Evolutionary conservation across 2,797 vertebrate genomes (phyloP), one percentile per base, ranked within the genome.

Genomic region (Telmatherina bonti): DNA sequence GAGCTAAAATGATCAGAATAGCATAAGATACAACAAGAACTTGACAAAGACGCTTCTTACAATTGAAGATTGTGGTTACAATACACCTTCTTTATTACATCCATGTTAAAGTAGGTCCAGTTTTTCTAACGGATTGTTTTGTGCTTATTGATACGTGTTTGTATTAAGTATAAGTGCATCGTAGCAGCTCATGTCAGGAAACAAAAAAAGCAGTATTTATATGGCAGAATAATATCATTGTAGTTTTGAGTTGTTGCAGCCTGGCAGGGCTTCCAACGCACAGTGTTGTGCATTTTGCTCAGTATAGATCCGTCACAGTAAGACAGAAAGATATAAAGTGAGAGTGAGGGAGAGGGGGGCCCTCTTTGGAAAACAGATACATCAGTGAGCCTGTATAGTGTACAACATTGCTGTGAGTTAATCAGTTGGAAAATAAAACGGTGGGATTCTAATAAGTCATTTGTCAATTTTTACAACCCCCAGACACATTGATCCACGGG

Each of bases 361-460:
- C 70, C 72, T 88, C 87, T 88, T 85, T 86, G 90, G 85, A 92
- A 91, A 93, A 92, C 90, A 93, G 91, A 93, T 93, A 93, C 91
- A 89, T 92, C 91, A 92, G 88, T 91, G 88, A 85, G 87, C 88
- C 88, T 89, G 90, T 88, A 90, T 89, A 88, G 91, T 90, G 89
- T 90, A 89, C 91, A 86, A 89, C 93, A 92, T 93, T 90, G 87
- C 92, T 92, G 91, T 87, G 92, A 93, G 93, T 94, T 94, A 94
- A 94, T 94, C 93, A 94, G 93, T 91, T 93, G 91, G 92, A 94
- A 93, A 92, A 93, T 93, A 94, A 94, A 94, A 94, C 87, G 89
- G 88, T 93, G 93, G 92, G 90, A 93, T 94, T 93, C 92, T 93
- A 95, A 94, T 94, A 94, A 94, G 93, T 94, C 92, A 95, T 94